These are phyloP conservation scores for Lagopus leucura DNA, from an alignment of 2,113 vertebrate species.

Conservation along the genomic window DNA sequence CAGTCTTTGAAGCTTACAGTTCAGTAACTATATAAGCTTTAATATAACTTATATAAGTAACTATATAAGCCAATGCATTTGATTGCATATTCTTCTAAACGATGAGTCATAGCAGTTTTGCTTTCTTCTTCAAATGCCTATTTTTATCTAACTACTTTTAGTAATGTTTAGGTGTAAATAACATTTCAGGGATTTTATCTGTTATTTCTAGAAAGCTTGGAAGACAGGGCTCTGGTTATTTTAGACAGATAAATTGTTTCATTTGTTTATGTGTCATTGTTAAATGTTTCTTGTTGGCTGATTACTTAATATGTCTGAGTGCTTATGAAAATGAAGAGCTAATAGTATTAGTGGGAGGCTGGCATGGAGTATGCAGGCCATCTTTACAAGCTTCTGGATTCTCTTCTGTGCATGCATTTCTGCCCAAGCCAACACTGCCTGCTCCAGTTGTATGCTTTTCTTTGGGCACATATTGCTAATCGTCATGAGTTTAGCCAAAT, in stretches of 20 bases:
- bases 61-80: background rate
- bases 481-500: conserved; percentile 54
- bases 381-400: conserved; percentile 33
- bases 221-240: background rate
- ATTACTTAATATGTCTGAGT: background rate
- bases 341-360: conserved; percentile 16
- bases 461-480: conserved; percentile 50
- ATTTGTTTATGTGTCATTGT: background rate
- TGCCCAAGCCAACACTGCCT: conserved; percentile 3
- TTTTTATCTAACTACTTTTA: background rate
- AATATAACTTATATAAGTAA: too few species aligned
- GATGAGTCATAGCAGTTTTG: background rate
- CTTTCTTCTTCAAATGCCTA: background rate
- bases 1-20: background rate
- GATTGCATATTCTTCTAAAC: background rate
- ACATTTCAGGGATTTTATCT: background rate
- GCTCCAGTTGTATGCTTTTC: conserved; percentile 23
- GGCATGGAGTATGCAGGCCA: background rate
- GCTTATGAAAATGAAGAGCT: conserved; percentile 33
- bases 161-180: background rate
- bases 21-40: background rate
- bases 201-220: background rate
- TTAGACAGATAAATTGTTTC: background rate
- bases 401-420: background rate
- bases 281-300: background rate